Evolutionary conservation across 1,140 invertebrate genomes (phyloP), one percentile per base, ranked within the genome.

Genomic region (Gryllus bimaculatus): DNA sequence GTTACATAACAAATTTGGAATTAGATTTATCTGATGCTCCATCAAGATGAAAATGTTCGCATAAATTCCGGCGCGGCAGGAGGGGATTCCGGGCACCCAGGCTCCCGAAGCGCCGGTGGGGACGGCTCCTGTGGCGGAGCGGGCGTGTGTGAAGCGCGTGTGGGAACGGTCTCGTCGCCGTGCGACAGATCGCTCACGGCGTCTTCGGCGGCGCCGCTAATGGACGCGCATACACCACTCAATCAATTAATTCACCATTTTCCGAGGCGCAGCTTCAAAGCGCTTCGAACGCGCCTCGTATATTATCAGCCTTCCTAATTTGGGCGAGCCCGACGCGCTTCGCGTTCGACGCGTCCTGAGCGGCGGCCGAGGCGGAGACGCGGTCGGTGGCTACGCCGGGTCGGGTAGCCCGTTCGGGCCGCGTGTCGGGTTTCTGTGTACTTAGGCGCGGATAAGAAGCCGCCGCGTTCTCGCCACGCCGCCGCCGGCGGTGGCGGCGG

Each of bases 241-340:
- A 66, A 66, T 66, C 54, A 66, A 66, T 66, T 66, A 66, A 66
- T 66, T 66, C 54, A 66, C 54, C 54, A 66, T 66, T 66, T 66
- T 66, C 10, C 18, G 54, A 66, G 54, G 0, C 54, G 54, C 10
- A 7, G 54, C 54, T 66, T 66, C 54, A 66, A 66, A 66, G 54
- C 10, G 54, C 54, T 18, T 7, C 54, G 2, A 18, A 66, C 2
- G 54, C 54, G 54, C 54, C 54, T 66, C 54, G 54, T 66, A 66
- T 66, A 66, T 66, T 66, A 66, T 7, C 54, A 2, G 18, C 10
- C 54, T 66, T 66, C 54, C 54, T 66, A 66, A 66, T 66, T 66
- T 66, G 54, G 54, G 3, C 2, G 54, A 66, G 18, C 10, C 54
- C 54, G 10, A 10, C 54, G 1, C 5, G 26, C 26, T 39, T 1